Evolutionary conservation across 2,888 invertebrate genomes (phyloP), one percentile per base, ranked within the genome.

Genomic region (Andrena haemorrhoa): DNA sequence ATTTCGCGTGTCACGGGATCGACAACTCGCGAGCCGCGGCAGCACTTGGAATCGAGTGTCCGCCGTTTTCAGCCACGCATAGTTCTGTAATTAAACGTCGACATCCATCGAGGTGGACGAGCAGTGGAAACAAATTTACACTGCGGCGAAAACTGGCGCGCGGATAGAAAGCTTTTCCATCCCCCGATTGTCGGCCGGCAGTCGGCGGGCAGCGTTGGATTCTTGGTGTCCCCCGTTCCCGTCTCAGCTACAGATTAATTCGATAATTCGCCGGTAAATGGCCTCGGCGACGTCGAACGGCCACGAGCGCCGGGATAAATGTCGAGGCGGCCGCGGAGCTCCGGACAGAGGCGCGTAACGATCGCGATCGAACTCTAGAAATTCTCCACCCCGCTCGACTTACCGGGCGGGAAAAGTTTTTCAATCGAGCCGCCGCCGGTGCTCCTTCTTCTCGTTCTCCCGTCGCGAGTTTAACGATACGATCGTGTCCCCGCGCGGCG

Each of bases 351-450:
- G n/a, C 61, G 49, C 56, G 71, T 70, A 70, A 56, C 70, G 75
- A 71, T 60, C 71, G 20, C 51, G 77, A 76, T 65, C 35, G 47
- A 60, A 60, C 65, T 64, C 2, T 69, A 56, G 26, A 56, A 56
- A 56, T 23, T 10, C 7, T 33, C 33, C n/a, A 47, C 47, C 33
- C 81, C 47, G 82, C 74, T 71, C 47, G 70, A 83, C 71, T 82
- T 75, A 71, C 68, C 82, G 66, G 56, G 66, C 64, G 58, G n/a
- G 76, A 74, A 41, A 82, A 82, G 82, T 82, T 82, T 82, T 82
- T 82, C 82, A 82, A 82, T 82, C 76, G 81, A 61, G 68, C 47
- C 12, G 31, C 7, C 23, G 6, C 10, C 76, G 26, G 26, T 58
- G 47, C 41, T 73, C 41, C 56, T 56, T 68, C 41, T 41, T 60